phyloP scores from a whole-genome alignment of 64 coral and sea anemone species.

The Montipora capricornis region DNA sequence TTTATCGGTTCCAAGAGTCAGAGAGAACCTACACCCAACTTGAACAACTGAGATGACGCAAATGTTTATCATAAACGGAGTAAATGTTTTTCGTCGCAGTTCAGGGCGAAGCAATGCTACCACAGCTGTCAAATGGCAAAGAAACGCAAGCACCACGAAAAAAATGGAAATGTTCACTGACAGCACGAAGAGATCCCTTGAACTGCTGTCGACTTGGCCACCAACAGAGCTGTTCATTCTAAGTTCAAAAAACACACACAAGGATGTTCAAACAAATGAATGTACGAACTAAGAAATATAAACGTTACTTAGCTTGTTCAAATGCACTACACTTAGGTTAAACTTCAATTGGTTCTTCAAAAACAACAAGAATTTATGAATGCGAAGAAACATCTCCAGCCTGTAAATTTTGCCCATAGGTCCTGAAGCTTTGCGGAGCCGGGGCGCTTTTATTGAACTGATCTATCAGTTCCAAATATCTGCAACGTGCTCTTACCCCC shows the following conservation, averaged over 20 bases:
- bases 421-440: too few species aligned
- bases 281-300: neutral
- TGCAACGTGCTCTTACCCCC: too few species aligned
- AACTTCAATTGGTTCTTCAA: too few species aligned
- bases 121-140: neutral
- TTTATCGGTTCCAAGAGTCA: neutral
- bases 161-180: slow-evolving; percentile 5
- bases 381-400: too few species aligned
- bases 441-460: too few species aligned
- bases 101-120: neutral
- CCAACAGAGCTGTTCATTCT: neutral
- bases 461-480: too few species aligned
- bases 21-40: neutral
- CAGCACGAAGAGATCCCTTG: neutral
- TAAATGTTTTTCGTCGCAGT: neutral
- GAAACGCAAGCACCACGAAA: neutral
- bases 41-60: neutral
- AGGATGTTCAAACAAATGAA: neutral
- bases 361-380: too few species aligned
- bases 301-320: too few species aligned
- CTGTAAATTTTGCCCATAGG: too few species aligned
- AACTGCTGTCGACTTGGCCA: neutral
- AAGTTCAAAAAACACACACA: neutral
- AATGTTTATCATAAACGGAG: slow-evolving; percentile 25
- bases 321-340: too few species aligned